Base-by-base conservation (phyloP, 2,797 vertebrate genomes). In the Sebastes matsubarae region DNA sequence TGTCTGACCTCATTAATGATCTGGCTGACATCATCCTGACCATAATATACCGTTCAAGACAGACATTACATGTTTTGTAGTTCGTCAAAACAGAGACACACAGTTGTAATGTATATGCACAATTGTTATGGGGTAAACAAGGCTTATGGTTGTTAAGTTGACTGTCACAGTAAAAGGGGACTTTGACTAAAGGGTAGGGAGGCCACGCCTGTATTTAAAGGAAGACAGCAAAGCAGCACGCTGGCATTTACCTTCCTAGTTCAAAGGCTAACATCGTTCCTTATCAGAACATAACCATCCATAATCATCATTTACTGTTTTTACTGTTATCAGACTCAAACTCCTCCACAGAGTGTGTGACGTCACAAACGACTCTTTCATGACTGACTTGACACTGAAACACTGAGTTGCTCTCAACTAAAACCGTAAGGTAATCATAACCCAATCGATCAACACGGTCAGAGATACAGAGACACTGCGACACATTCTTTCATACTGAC, bases 401-500 rank as follows among this genome's bases (percentile, higher is more conserved):
- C 61, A 34, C 36, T 29, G 20, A 0, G 16, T 11, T 68, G 54
- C 25, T 57, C 69, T 16, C 6, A 69, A 3, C 61, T 30, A 27
- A 65, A 30, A 65, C 29, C 36, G 34, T 75, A 25, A 20, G 52
- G 36, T 68, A 84, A 88, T 75, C 36, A 76, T 85, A 84, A 67
- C 24, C 57, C 32, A 81, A 72, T 1, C 38, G 20, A 71, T 27
- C 1, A 13, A 8, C 50, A 67, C 27, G 0, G 27, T 50, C 10
- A 57, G 20, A 63, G 6, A 75, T 9, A 27, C 4, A 52, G 22
- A 83, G 4, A 22, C 4, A 9, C 13, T 5, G 8, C 0, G 36
- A 67, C 16, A 16, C 75, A 60, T 77, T 82, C 58, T 59, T 52
- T 84, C 30, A 67, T 55, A 93, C 95, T 93, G 32, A 96, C 96